Base-by-base conservation (phyloP, 1,140 invertebrate genomes). In the Drosophila hydei region DNA sequence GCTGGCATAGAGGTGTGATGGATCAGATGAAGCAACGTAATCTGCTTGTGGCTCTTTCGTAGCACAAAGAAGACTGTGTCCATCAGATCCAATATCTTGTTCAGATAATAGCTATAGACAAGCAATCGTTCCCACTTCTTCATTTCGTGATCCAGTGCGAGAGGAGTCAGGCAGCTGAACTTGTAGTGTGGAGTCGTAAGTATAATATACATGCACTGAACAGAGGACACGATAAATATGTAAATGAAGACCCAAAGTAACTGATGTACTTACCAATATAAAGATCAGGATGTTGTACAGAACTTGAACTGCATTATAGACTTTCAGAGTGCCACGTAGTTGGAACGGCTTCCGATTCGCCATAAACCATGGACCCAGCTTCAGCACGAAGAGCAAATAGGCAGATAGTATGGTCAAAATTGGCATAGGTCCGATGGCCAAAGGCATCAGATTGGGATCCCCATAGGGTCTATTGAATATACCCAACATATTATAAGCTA, bases 261-360 rank as follows among this genome's bases (percentile, higher is more conserved):
- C n/a, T 27, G 3, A 9, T 63, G 1, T 12, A 67, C 69, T 75
- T 52, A 81, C 83, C n/a, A 1, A 19, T 4, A 30, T 12, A 0
- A 74, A 12, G 0, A 77, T 21, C 2, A 47, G 3, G 1, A 14
- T 30, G 23, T 89, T 89, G 48, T 67, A 78, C 3, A 72, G 0
- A 1, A 89, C 94, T 92, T 97, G 95, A 0, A 94, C 91, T 7
- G 96, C 92, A 78, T 98, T 98, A 92, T 98, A 98, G 6, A 95
- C 59, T 16, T 96, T 94, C 16, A 98, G 93, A 0, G 94, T 80
- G 30, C 93, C 36, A 67, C 95, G 95, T n/a, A 98, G 92, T n/a
- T 96, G 92, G 70, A 95, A 97, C 0, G 97, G 95, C 85, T 96
- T 95, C 58, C 95, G 93, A 72, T 97, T 94, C 70, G 94, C 93